Evolutionary conservation across 2,797 vertebrate species (phyloP).

Genomic region (Rhynchotus rufescens): DNA sequence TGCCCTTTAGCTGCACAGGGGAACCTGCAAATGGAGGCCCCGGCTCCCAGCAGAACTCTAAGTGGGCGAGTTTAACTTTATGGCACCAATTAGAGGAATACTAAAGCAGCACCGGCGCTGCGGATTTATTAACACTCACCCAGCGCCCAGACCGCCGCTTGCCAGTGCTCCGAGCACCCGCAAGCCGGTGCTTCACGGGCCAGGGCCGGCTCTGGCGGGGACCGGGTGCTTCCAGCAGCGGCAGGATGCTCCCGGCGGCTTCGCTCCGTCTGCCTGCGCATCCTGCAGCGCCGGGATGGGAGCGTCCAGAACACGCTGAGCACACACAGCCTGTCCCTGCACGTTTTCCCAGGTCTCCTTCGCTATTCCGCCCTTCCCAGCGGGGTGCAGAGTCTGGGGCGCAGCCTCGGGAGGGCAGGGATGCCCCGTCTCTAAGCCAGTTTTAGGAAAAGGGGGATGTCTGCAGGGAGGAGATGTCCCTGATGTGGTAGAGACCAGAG

Average conservation of each 20-base stretch:
- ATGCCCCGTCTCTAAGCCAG: neutral
- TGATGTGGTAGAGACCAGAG: neutral
- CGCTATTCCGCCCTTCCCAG: neutral
- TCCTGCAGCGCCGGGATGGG: neutral
- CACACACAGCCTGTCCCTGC: neutral
- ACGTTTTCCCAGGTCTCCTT: neutral
- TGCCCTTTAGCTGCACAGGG: slow-evolving; percentile 65
- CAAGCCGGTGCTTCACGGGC: neutral
- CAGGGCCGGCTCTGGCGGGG: neutral
- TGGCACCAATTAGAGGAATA: slow-evolving; percentile 70
- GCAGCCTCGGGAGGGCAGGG: neutral
- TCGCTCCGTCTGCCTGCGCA: too few relatives aligned
- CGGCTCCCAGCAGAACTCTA: slow-evolving; percentile 77
- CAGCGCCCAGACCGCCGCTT: neutral
- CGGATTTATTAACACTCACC: slow-evolving; percentile 7
- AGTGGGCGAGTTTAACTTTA: slow-evolving; percentile 76
- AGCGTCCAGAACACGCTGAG: neutral
- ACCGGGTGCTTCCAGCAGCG: too few relatives aligned
- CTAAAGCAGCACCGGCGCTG: neutral
- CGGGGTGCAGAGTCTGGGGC: neutral
- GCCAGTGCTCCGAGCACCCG: neutral
- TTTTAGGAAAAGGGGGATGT: neutral
- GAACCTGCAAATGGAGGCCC: slow-evolving; percentile 76
- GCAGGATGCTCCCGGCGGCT: neutral
- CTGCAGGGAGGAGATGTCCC: neutral